Evolutionary conservation across 1,140 invertebrate species (phyloP).

Genomic region (Sycobia sp.): DNA sequence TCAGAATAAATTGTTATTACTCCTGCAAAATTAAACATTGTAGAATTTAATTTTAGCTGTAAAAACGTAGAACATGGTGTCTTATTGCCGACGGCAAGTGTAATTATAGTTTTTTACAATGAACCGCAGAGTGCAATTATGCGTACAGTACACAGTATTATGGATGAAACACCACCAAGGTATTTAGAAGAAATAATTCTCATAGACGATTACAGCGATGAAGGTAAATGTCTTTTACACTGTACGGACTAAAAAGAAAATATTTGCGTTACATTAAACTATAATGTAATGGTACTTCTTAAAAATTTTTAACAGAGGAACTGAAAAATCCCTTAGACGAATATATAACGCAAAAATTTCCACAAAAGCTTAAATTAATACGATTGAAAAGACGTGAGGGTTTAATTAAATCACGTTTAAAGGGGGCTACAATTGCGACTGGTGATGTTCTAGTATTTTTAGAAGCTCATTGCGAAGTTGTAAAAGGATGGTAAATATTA

Average conservation of each 20-base stretch:
- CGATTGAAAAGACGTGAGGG: conserved; percentile 77
- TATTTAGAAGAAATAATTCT: conserved; percentile 90
- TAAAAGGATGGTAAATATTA: conserved; percentile 68
- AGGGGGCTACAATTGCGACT: conserved; percentile 75
- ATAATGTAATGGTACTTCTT: conserved; percentile 59
- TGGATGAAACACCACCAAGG: conserved; percentile 80
- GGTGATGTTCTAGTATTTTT: conserved; percentile 90
- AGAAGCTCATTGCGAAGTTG: conserved; percentile 94
- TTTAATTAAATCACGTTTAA: conserved; percentile 82
- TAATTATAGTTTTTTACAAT: conserved; percentile 93
- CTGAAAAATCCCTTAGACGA: conserved; percentile 76
- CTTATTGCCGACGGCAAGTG: conserved; percentile 79
- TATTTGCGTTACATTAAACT: conserved; percentile 41
- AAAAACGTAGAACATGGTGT: conserved; percentile 75
- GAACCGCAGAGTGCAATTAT: conserved; percentile 89
- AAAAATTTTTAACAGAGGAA: conserved; percentile 67
- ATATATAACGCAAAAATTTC: conserved; percentile 74
- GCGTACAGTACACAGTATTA: conserved; percentile 81
- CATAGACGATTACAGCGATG: conserved; percentile 87
- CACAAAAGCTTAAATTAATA: conserved; percentile 75
- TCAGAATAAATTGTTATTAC: too few relatives aligned
- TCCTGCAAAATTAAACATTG: too few relatives aligned
- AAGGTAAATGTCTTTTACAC: conserved; percentile 55
- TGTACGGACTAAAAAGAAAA: too few relatives aligned
- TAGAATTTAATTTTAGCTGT: conserved; percentile 62